Percentiles rank a stretch among this genome's conserved stretches.
Evolutionary conservation across 2,797 vertebrate genomes (phyloP).

Genomic region (Sebastes elongatus): DNA sequence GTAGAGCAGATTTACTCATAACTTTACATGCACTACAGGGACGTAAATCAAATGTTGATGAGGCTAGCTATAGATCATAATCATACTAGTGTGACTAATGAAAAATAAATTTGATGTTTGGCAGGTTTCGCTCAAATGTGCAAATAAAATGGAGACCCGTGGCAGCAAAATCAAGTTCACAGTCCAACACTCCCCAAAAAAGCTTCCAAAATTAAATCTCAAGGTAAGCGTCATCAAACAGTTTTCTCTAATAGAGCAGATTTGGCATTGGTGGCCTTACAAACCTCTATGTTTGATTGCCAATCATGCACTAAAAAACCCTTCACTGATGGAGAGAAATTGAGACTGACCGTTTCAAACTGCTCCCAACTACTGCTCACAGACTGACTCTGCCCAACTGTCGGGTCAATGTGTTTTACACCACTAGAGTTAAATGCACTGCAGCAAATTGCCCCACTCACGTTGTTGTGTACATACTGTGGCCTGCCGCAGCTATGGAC

Average conservation of each 20-base stretch:
- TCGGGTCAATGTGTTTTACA: constrained; percentile 72
- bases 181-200: not conserved
- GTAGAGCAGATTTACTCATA: not conserved
- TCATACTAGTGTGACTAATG: not conserved
- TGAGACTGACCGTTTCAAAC: constrained; percentile 66
- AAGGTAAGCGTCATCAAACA: constrained; percentile 29
- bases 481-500: constrained; percentile 19
- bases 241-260: constrained; percentile 39
- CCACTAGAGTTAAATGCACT: constrained; percentile 71
- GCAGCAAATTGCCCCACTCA: constrained; percentile 66
- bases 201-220: constrained; percentile 30
- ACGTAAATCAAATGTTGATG: constrained; percentile 12
- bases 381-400: constrained; percentile 62
- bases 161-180: not conserved
- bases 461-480: constrained; percentile 35
- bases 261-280: constrained; percentile 29
- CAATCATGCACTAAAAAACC: constrained; percentile 56
- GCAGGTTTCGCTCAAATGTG: not conserved
- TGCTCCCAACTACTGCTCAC: constrained; percentile 57
- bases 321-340: constrained; percentile 60
- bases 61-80: constrained; percentile 2
- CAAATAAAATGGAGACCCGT: not conserved
- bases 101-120: not conserved
- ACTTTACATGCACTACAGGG: not conserved
- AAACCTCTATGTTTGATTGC: constrained; percentile 52